Base-by-base conservation (phyloP, 2,888 invertebrate genomes). In the Steinernema carpocapsae region DNA sequence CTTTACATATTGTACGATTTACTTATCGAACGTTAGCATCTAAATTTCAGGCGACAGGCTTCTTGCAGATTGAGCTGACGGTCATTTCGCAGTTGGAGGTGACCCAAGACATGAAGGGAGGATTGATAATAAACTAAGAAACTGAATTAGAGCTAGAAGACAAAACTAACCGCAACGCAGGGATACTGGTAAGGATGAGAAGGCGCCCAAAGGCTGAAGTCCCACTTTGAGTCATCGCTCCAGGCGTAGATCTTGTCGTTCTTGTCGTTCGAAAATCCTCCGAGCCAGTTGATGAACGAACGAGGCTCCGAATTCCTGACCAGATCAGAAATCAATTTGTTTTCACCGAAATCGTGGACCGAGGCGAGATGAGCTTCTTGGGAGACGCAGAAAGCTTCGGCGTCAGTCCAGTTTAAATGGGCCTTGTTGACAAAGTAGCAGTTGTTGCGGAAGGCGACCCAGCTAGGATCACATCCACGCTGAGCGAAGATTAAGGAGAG, bases 41-140 rank as follows among this genome's bases (percentile, higher is more conserved):
- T n/a, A n/a, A n/a, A 37, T 37, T 37, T 37, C 37, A 48, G 19
- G 19, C 48, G 17, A 19, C 17, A 14, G 48, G 48, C 19, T 48
- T 48, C 48, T 48, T 48, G 48, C 48, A 48, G 48, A 48, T 48
- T 2, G 48, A 48, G 19, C 6, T n/a, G 19, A 19, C 19, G 17
- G n/a, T 48, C n/a, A 19, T 19, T 3, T 48, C 48, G 48, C 48
- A 48, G 48, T 14, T 48, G 6, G 48, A 17, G 48, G n/a, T 48
- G 6, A 19, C 48, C 48, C 48, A 48, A 3, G 48, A 48, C 48
- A 48, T 48, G 48, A 19, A 48, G 48, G 48, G 48, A 48, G 48
- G 48, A 14, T 14, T 48, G 48, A 48, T 48, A 17, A 48, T 17
- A 14, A 48, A 48, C 48, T 48, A 14, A 48, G 14, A 48, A 3